Evolutionary conservation across 92 coral and sea anemone genomes (phyloP), one percentile per base, ranked within the genome.

Genomic region (Zoanthus gigantus): DNA sequence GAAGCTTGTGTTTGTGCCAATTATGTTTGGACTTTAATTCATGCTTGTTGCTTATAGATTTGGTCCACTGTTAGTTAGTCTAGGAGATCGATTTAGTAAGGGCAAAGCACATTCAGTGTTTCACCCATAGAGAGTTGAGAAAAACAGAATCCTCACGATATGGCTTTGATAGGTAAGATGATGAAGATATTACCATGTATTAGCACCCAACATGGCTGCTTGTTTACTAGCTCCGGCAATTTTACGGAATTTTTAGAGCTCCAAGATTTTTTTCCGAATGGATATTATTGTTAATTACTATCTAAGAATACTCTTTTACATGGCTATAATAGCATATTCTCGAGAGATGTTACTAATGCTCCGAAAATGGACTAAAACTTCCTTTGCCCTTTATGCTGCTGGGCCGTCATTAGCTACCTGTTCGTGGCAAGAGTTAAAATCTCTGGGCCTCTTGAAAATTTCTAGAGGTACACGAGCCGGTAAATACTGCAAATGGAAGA

Each of bases 381-480:
- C 29, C 11, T 14, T 18, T 28, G 31, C 71, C 29, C 28, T 17
- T 17, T 28, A 65, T 28, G 31, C 71, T 17, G 29, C 4, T 9
- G 71, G 71, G n/a, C 82, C 29, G 29, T 63, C 82, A 77, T 77
- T 37, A 18, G n/a, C 58, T 13, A 32, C 34, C 15, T 4, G 15
- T 63, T 48, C 58, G 57, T 77, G 82, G 66, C 57, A 77, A 13
- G 16, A 6, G 12, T 34, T 77, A 53, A 77, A 60, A 28, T 28
- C 57, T 46, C 16, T 12, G 42, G 52, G 82, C 17, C 17, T 77
- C 31, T 18, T 77, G n/a, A 34, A 60, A 18, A 34, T 29, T 47
- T 1, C 56, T 32, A 77, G 82, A 77, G 82, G 82, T 31, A 31
- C 29, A 10, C 53, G 82, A 17, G 65, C 65, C 16, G 12, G 82